These are phyloP conservation scores for Microtus obscurus DNA, from an alignment of 2,797 vertebrate species.

Conservation along the genomic window DNA sequence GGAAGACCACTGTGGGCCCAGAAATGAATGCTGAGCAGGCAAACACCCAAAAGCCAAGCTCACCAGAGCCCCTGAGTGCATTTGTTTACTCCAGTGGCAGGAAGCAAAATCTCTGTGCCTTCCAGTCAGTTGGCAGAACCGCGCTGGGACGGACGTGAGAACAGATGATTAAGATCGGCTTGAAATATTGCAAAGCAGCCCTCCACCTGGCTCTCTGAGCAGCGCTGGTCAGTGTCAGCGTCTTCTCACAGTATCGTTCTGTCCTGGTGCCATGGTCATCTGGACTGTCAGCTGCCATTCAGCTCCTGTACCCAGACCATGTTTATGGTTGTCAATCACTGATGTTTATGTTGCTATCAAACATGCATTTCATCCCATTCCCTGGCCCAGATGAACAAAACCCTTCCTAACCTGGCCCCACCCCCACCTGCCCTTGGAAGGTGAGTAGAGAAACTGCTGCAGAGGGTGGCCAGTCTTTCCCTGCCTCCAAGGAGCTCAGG, in stretches of 20 bases:
- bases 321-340: too few species aligned
- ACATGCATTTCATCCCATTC: not conserved
- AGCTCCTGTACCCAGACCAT: not conserved
- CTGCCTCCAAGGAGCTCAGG: not conserved
- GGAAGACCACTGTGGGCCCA: not conserved
- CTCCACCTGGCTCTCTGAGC: not conserved
- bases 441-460: not conserved
- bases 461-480: not conserved
- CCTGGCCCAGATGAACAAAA: not conserved
- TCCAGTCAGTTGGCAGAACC: not conserved
- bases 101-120: not conserved
- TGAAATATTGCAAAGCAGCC: not conserved
- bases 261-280: not conserved
- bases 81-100: not conserved
- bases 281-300: not conserved
- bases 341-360: not conserved
- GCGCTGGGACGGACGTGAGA: not conserved
- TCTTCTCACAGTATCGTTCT: not conserved
- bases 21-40: not conserved
- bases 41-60: not conserved
- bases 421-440: not conserved
- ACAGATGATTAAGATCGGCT: too few species aligned
- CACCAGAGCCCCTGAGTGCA: too few species aligned
- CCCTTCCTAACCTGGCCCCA: not conserved
- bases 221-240: not conserved